phyloP scores from a whole-genome alignment of 2,888 invertebrate genomes.

The Cosmia trapezina region DNA sequence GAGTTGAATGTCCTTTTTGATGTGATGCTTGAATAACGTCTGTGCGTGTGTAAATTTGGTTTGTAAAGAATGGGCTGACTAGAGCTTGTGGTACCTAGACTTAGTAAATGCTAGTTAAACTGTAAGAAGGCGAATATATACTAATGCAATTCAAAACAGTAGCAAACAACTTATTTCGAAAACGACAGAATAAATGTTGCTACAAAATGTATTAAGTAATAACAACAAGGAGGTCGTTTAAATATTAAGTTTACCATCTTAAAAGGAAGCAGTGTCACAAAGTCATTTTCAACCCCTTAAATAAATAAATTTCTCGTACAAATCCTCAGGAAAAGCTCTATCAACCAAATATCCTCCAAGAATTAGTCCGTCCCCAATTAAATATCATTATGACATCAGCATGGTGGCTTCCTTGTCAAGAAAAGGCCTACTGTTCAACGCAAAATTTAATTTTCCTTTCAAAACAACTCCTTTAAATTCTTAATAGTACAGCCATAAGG shows the following conservation, averaged over 20 bases:
- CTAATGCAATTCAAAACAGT: background rate
- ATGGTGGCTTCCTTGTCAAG: constrained; percentile 61
- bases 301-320: constrained; percentile 20
- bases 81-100: constrained; percentile 4
- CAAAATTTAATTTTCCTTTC: constrained; percentile 46
- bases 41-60: constrained; percentile 37
- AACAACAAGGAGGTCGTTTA: background rate
- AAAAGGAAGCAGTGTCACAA: background rate
- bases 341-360: constrained; percentile 56
- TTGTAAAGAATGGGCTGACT: constrained; percentile 38
- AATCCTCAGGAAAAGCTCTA: constrained; percentile 43
- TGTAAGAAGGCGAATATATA: background rate
- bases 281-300: constrained; percentile 9
- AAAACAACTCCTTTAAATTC: constrained; percentile 39
- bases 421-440: constrained; percentile 54
- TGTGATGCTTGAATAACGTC: constrained; percentile 23
- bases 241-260: constrained; percentile 18
- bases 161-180: background rate
- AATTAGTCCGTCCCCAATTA: constrained; percentile 77
- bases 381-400: constrained; percentile 76
- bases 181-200: background rate
- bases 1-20: constrained; percentile 49
- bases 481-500: constrained; percentile 69
- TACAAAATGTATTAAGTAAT: background rate
- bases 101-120: background rate